phyloP scores from a whole-genome alignment of 2,797 vertebrate species.

The Picus viridis region DNA sequence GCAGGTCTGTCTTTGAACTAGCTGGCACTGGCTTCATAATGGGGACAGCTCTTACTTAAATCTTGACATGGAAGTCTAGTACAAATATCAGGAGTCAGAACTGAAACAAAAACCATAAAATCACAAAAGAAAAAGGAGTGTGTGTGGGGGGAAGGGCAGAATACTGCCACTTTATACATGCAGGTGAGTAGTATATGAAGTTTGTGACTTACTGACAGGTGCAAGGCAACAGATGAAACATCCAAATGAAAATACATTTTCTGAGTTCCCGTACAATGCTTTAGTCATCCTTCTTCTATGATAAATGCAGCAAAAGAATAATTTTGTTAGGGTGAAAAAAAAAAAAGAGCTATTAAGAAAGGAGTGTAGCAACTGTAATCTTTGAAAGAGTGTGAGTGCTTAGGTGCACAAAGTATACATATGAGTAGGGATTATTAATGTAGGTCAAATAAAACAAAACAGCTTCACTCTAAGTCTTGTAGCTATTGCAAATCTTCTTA shows the following conservation, averaged over 20 bases:
- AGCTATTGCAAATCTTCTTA: neutral
- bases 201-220: neutral
- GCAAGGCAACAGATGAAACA: neutral
- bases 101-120: neutral
- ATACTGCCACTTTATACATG: neutral
- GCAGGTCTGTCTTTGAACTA: accelerated
- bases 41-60: neutral
- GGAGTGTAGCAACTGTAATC: neutral
- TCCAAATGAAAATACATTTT: neutral
- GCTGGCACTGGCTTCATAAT: neutral
- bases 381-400: neutral
- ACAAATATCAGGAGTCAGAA: neutral
- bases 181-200: neutral
- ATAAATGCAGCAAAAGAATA: neutral
- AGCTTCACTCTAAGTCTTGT: neutral
- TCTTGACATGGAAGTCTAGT: neutral
- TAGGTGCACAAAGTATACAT: neutral
- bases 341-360: conserved; percentile 4
- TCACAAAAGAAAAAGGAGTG: neutral
- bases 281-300: neutral
- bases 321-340: neutral
- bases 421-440: neutral
- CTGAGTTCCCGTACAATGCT: neutral
- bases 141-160: neutral
- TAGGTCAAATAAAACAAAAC: neutral